Evolutionary conservation across 2,797 vertebrate species (phyloP).

Genomic region (Lepilemur ruficaudatus): DNA sequence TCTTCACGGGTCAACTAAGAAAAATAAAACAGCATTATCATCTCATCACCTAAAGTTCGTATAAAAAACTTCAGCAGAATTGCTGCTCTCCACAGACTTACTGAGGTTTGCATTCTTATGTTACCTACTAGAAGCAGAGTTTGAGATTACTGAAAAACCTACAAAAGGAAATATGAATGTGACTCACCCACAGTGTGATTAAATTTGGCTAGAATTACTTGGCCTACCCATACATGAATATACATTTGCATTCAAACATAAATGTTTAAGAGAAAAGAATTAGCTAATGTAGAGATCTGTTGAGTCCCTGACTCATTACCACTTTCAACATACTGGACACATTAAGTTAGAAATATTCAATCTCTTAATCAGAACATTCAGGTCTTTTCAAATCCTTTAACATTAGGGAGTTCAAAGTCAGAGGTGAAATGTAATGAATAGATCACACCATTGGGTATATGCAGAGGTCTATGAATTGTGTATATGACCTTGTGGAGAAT

Average conservation of each 20-base stretch:
- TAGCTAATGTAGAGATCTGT: conserved; percentile 16
- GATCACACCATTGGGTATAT: not conserved
- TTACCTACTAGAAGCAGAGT: not conserved
- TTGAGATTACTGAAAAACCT: not conserved
- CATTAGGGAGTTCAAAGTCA: conserved; percentile 41
- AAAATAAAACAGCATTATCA: not conserved
- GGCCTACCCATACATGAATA: not conserved
- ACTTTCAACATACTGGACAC: conserved; percentile 7
- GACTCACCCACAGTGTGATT: not conserved
- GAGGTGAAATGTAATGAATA: conserved; percentile 37
- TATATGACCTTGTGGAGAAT: conserved; percentile 36
- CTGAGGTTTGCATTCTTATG: not conserved
- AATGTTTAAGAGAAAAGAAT: conserved; percentile 13
- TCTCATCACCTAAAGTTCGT: not conserved
- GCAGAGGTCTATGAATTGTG: conserved; percentile 24
- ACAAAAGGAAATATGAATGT: not conserved
- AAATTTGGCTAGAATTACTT: conserved; percentile 45
- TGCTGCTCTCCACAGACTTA: not conserved
- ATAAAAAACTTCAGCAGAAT: not conserved
- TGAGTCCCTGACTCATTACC: not conserved
- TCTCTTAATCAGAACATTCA: conserved; percentile 41
- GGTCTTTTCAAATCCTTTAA: conserved; percentile 55
- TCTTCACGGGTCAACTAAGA: not conserved
- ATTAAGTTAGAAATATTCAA: conserved; percentile 34
- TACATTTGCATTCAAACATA: conserved; percentile 37